Conservation (phyloP, 92 coral and sea anemone genomes). For the Epizoanthus illoricatus region DNA sequence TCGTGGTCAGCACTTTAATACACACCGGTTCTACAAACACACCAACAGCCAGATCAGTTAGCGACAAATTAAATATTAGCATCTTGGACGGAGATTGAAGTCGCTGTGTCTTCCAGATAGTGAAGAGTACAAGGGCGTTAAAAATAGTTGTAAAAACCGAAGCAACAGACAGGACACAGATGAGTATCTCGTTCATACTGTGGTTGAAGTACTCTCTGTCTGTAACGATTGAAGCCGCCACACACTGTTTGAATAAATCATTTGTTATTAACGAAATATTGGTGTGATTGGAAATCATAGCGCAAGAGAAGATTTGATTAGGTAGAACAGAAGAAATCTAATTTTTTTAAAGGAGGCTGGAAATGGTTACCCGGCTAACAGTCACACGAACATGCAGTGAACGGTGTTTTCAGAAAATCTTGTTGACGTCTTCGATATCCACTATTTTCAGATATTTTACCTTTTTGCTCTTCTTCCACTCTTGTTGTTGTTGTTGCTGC, state of each 20-base stretch:
- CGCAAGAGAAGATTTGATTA: too few species aligned
- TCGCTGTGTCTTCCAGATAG: neutral
- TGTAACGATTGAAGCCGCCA: neutral
- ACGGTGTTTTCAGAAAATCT: too few species aligned
- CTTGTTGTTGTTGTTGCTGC: too few species aligned
- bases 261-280: too few species aligned
- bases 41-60: slow-evolving; percentile 8
- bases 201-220: neutral
- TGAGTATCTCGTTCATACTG: neutral
- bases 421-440: too few species aligned
- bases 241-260: neutral
- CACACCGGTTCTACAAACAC: neutral
- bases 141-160: neutral
- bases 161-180: neutral
- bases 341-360: too few species aligned
- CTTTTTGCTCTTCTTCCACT: too few species aligned
- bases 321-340: too few species aligned
- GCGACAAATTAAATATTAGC: neutral
- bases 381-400: too few species aligned
- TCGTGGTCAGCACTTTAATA: neutral
- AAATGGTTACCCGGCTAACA: too few species aligned
- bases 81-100: neutral
- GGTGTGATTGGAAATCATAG: too few species aligned
- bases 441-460: too few species aligned
- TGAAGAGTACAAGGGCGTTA: neutral